phyloP scores from a whole-genome alignment of 2,113 vertebrate species.

The Microcebus ravelobensis region DNA sequence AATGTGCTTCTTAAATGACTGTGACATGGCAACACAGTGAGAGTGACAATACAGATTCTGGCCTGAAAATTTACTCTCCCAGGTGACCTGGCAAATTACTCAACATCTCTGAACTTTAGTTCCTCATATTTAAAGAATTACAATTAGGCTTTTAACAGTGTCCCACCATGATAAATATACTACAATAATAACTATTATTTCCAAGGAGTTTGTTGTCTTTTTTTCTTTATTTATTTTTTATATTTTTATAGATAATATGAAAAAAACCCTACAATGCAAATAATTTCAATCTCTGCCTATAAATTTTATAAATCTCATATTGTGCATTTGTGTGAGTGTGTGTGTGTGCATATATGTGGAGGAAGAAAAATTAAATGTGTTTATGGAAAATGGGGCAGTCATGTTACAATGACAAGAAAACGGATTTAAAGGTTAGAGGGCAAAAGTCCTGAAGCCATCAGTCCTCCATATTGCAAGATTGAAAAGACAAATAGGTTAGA shows the following conservation, averaged over 20 bases:
- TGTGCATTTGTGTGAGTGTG: not conserved
- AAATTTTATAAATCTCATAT: not conserved
- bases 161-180: not conserved
- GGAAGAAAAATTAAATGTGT: constrained; percentile 60
- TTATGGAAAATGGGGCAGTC: constrained; percentile 59
- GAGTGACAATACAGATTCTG: not conserved
- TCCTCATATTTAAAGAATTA: not conserved
- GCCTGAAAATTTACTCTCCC: not conserved
- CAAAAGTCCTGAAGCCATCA: constrained; percentile 65
- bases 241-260: not conserved
- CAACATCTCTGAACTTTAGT: not conserved
- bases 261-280: not conserved
- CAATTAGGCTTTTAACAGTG: not conserved
- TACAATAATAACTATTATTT: not conserved
- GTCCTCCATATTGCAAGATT: constrained; percentile 38
- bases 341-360: not conserved
- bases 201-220: not conserved
- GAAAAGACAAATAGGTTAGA: constrained; percentile 65
- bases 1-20: not conserved
- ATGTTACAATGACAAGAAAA: constrained; percentile 59
- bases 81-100: not conserved
- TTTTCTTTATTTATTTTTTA: not conserved
- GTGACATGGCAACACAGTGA: not conserved
- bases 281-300: not conserved
- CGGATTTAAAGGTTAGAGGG: constrained; percentile 64